A percentile compares a stretch with the other conserved stretches of the same genome.
These are phyloP conservation scores for Strigamia maritima DNA, from an alignment of 2,888 invertebrate species.

Conservation along the genomic window DNA sequence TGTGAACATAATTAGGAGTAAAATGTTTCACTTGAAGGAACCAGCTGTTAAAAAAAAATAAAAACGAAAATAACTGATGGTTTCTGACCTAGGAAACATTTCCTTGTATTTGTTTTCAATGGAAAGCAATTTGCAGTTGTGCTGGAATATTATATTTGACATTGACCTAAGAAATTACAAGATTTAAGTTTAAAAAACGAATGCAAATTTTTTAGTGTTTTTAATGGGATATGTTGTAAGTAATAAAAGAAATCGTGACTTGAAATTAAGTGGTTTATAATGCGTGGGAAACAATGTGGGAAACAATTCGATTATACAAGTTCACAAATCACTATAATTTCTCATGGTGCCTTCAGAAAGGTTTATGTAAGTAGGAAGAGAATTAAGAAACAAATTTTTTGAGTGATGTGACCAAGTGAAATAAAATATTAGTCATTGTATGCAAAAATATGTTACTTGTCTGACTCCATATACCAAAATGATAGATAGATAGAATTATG, in stretches of 20 bases:
- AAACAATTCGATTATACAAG: neutral
- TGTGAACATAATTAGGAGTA: neutral
- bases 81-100: slow-evolving; percentile 1
- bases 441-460: neutral
- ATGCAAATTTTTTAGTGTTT: neutral
- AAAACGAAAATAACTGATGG: neutral
- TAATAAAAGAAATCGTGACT: neutral
- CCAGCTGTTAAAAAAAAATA: neutral
- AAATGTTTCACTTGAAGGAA: slow-evolving; percentile 6
- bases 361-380: neutral
- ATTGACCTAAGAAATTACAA: neutral
- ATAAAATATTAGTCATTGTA: neutral
- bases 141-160: neutral
- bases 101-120: neutral
- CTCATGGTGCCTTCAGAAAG: neutral
- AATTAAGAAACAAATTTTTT: neutral
- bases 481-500: no score
- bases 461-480: no score
- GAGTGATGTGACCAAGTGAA: neutral
- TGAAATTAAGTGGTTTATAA: neutral
- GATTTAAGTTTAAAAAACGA: no score
- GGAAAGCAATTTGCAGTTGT: neutral
- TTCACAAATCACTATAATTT: neutral
- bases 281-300: neutral
- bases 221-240: neutral